A percentile compares a stretch with the other conserved stretches of the same genome.
Evolutionary conservation across 2,888 invertebrate species (phyloP).

Genomic region (Portevinia maculata): DNA sequence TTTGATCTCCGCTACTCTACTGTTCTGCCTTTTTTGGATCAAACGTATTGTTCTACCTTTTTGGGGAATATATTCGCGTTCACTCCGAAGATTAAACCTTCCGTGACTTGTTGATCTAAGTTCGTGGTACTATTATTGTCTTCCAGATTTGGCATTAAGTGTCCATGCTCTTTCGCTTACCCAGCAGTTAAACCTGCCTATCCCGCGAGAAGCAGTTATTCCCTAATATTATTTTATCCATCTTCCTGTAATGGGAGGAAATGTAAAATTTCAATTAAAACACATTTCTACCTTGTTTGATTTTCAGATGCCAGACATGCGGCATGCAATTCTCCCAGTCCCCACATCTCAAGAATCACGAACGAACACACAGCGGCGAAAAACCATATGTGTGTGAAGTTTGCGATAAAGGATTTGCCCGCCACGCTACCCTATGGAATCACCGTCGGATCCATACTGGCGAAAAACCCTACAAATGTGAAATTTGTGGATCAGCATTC

Average conservation of each 20-base stretch:
- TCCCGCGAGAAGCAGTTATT: no score
- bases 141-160: no score
- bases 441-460: constrained; percentile 94
- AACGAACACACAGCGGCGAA: constrained; percentile 94
- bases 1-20: no score
- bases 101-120: no score
- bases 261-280: no score
- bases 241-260: neutral
- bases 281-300: neutral
- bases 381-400: constrained; percentile 94
- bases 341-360: constrained; percentile 94
- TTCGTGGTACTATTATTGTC: no score
- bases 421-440: constrained; percentile 94
- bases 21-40: no score
- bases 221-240: neutral
- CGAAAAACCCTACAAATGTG: constrained; percentile 86
- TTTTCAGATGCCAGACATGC: constrained; percentile 90
- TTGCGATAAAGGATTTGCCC: constrained; percentile 94
- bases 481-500: constrained; percentile 94
- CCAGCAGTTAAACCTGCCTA: no score
- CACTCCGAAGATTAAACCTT: no score
- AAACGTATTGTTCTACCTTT: no score
- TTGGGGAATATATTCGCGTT: no score
- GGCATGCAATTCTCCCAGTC: constrained; percentile 96
- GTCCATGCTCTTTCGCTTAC: no score